Base-by-base conservation (phyloP, 2,888 invertebrate species). In the Drosophila macrospina region DNA sequence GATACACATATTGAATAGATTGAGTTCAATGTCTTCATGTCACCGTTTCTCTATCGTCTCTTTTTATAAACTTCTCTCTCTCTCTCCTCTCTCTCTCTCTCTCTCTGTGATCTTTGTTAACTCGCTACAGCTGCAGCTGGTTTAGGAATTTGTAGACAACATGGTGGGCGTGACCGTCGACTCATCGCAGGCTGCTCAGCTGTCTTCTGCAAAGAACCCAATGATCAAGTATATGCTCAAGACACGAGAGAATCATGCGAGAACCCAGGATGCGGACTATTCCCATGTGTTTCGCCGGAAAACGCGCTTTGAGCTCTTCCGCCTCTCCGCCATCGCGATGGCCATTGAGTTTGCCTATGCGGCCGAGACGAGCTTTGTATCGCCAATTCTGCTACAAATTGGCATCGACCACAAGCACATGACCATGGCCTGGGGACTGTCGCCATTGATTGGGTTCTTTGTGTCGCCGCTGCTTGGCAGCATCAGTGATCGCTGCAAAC, bases 301-400 rank as follows among this genome's bases (percentile, higher is more conserved):
- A 72, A 90, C 92, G 0, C 82, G 90, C 7, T 85, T 90, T 15
- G 92, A 92, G 62, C 76, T 92, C 55, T 88, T 90, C 52, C 90
- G 92, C 0, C 67, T 92, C 16, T 90, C 91, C 5, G 89, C 91
- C 24, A 91, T 92, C 16, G 91, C 92, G 8, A 90, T 92, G 86
- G 95, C 94, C 13, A 94, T 95, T 28, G 95, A 95, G 85, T 93
- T 95, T 75, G 94, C 95, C 44, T 95, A 95, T 83, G 94, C 95
- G 0, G 95, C 95, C 0, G 95, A 95, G 90, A 95, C 95, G 1
- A 94, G 95, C 0, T 95, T 95, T 80, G 95, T 95, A 0, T 94
- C 94, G 10, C 95, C 95, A 6, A 94, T 94, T 44, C 91, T 95
- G 5, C 91, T 95, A 2, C 93, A 94, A 80, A 93, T 95, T 45